phyloP scores from a whole-genome alignment of 1,140 invertebrate genomes.

The Forficula auricularia region DNA sequence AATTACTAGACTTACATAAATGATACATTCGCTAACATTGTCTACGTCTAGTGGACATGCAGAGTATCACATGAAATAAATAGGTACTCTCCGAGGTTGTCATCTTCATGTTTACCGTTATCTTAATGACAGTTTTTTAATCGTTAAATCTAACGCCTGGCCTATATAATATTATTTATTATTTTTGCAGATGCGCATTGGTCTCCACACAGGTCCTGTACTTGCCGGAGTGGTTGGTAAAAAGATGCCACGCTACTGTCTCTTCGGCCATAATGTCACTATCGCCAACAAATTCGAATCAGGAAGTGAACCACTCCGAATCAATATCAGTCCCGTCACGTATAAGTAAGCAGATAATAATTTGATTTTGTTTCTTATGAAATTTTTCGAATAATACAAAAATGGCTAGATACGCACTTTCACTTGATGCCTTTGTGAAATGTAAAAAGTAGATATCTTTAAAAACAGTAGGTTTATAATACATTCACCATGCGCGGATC shows the following conservation, averaged over 20 bases:
- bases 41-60: not conserved
- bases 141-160: too few relatives aligned
- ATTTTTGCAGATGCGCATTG: constrained; percentile 73
- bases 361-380: not conserved
- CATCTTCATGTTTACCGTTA: too few relatives aligned
- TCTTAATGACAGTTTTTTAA: too few relatives aligned
- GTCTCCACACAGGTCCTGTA: constrained; percentile 76
- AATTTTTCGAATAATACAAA: too few relatives aligned
- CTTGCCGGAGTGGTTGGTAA: constrained; percentile 78
- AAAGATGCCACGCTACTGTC: constrained; percentile 77
- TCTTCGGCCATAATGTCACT: constrained; percentile 84
- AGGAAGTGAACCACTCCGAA: constrained; percentile 68
- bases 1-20: not conserved
- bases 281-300: constrained; percentile 91
- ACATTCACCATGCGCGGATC: too few relatives aligned
- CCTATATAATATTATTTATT: not conserved
- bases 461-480: too few relatives aligned
- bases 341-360: constrained; percentile 75
- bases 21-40: not conserved
- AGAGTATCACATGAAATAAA: not conserved
- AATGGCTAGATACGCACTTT: too few relatives aligned
- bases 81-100: too few relatives aligned
- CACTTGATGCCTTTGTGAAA: not conserved
- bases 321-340: constrained; percentile 85
- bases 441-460: not conserved